Conservation (phyloP, 23 tunicate genomes). For the Oikopleura albicans region DNA sequence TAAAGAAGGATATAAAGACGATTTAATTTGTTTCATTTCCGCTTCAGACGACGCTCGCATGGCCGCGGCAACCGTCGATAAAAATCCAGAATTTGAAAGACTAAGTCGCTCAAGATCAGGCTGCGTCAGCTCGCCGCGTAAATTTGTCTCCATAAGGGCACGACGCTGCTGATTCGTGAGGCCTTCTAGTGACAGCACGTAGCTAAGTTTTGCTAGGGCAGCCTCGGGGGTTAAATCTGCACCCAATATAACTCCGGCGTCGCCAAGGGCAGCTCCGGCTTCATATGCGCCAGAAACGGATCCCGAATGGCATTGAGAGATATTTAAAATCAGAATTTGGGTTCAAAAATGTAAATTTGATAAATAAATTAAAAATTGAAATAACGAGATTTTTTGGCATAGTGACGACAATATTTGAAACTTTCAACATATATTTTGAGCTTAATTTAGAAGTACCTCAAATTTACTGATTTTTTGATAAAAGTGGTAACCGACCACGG, state of each 20-base stretch:
- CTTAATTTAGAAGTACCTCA: too few species aligned
- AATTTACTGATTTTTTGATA: too few species aligned
- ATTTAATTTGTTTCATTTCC: constrained; percentile 3
- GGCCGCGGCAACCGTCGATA: background rate
- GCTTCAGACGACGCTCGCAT: constrained; percentile 1
- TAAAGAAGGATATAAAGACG: constrained; percentile 24
- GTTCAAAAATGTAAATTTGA: too few species aligned
- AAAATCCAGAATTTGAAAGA: background rate
- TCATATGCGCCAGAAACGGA: constrained; percentile 22
- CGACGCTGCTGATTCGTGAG: background rate
- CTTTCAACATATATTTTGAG: too few species aligned
- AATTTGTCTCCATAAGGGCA: constrained; percentile 17
- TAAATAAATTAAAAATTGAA: too few species aligned
- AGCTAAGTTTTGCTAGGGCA: constrained; percentile 27
- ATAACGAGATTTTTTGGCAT: too few species aligned
- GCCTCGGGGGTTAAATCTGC: constrained; percentile 32
- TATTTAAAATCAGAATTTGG: background rate
- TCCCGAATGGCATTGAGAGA: constrained; percentile 1
- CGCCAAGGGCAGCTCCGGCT: constrained; percentile 24
- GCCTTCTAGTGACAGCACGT: constrained; percentile 18
- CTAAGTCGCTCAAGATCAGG: background rate
- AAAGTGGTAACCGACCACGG: too few species aligned
- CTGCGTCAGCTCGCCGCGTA: constrained; percentile 28
- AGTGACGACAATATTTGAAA: too few species aligned
- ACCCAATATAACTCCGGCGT: constrained; percentile 21